Conservation (phyloP, 2,888 invertebrate genomes). For the Acanthosepion pharaonis region DNA sequence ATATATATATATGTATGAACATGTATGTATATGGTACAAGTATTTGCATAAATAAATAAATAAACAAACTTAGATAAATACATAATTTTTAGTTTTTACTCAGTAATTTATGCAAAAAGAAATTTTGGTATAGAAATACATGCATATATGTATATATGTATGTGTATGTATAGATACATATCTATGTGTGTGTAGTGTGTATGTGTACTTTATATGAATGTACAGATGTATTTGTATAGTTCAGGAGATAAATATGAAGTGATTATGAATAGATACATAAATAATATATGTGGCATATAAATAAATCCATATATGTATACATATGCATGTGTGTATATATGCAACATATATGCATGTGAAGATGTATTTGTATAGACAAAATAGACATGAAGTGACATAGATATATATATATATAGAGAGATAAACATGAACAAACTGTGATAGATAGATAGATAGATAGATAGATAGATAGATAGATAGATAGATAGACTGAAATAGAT, state of each 20-base stretch:
- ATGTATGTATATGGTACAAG: neutral
- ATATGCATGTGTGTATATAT: neutral
- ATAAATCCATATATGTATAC: neutral
- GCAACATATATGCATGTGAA: neutral
- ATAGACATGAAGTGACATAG: no score
- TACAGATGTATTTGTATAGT: neutral
- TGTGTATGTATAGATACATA: neutral
- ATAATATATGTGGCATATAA: neutral
- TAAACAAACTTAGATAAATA: neutral
- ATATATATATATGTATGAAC: neutral
- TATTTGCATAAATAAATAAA: neutral
- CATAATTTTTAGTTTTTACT: neutral
- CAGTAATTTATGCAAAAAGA: neutral
- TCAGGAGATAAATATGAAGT: no score
- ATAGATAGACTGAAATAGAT: no score
- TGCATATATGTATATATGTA: neutral
- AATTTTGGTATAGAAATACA: neutral
- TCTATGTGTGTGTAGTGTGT: neutral
- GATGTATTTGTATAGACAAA: neutral
- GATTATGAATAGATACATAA: no score
- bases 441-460: no score
- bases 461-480: no score
- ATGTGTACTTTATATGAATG: neutral
- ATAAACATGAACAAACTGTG: no score
- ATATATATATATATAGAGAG: no score